Base-by-base conservation (phyloP, 1,140 invertebrate genomes). In the Listronotus bonariensis region DNA sequence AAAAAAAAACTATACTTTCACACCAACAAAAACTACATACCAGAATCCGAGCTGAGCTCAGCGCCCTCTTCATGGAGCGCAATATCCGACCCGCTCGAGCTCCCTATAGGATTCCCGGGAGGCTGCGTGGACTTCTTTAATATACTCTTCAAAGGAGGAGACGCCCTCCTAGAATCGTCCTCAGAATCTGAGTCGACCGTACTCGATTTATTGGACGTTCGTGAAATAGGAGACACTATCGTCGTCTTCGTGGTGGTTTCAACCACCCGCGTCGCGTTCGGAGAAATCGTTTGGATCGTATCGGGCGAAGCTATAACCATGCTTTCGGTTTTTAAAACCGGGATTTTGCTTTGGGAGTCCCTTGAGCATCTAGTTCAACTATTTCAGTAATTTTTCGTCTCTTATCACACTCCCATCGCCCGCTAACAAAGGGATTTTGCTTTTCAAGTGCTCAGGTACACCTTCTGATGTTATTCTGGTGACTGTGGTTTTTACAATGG, bases 81-180 rank as follows among this genome's bases (percentile, higher is more conserved):
- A 34, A 87, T 81, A 72, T 87, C 85, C 11, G 85, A 86, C 26
- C 84, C 85, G 72, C 85, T 86, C 54, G 85, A 86, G 73, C 84
- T 86, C 67, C 85, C 85, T 60, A 85, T 71, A 10, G 82, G 84
- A 68, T 61, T 67, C 68, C n/a, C 46, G 7, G 41, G 55, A 7
- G 84, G 56, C 82, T 85, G 72, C 81, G 83, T 70, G 10, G 82
- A 83, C 65, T 74, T 76, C 63, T 76, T 78, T 49, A 74, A 51
- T 26, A 76, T 76, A 11, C 76, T 73, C 69, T 76, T 76, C 41
- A 78, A 49, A 48, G 74, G 73, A 11, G 76, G 70, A 67, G 72
- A 74, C 62, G 54, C 68, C 71, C 54, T 68, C 55, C 67, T 63
- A 63, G 69, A 73, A 46, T 77, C 76, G 12, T 73, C 75, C 36